Evolutionary conservation across 2,797 vertebrate species (phyloP).

Genomic region (Coluber constrictor): DNA sequence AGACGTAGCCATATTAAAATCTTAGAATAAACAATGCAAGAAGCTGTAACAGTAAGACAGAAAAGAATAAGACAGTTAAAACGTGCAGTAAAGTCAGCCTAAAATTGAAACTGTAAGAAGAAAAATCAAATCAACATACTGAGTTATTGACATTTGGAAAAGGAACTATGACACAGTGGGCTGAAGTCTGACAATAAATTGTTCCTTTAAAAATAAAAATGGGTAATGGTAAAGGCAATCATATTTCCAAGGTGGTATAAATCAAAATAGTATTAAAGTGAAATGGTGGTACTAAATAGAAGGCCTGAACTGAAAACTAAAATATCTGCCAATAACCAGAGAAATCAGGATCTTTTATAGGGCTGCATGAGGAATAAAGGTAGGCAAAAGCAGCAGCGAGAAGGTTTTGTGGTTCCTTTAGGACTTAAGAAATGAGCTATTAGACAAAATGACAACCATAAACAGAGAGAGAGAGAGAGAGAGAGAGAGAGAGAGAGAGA

Average conservation of each 20-base stretch:
- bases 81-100: neutral
- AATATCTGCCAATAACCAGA: slow-evolving; percentile 20
- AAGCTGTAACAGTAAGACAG: neutral
- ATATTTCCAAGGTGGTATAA: neutral
- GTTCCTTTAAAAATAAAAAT: neutral
- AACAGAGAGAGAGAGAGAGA: no score
- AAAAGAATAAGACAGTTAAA: neutral
- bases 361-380: neutral
- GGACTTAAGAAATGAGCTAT: no score
- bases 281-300: slow-evolving; percentile 21
- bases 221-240: slow-evolving; percentile 16
- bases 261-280: slow-evolving; percentile 24
- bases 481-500: no score
- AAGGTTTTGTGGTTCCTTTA: no score
- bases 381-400: no score
- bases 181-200: slow-evolving; percentile 23
- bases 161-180: neutral
- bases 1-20: slow-evolving; percentile 41
- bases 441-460: no score
- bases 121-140: neutral
- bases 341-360: neutral
- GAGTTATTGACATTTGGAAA: slow-evolving; percentile 5
- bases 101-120: neutral
- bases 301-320: slow-evolving; percentile 27
- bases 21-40: slow-evolving; percentile 44